phyloP scores from a whole-genome alignment of 1,140 invertebrate species.

The Orussus abietinus region DNA sequence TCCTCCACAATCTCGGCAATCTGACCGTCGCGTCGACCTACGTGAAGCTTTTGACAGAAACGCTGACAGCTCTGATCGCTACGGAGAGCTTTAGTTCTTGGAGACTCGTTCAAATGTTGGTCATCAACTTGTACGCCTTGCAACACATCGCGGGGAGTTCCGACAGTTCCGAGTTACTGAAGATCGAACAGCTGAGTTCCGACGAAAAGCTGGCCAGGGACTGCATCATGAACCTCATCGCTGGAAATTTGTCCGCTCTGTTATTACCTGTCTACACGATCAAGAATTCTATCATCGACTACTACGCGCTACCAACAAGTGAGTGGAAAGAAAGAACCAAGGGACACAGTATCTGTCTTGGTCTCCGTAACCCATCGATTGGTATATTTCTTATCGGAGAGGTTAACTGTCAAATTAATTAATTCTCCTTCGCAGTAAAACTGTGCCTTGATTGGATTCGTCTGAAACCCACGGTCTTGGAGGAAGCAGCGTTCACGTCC shows the following conservation, averaged over 20 bases:
- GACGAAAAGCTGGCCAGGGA: constrained; percentile 57
- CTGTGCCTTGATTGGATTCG: constrained; percentile 70
- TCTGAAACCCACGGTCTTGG: constrained; percentile 57
- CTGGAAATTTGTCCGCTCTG: constrained; percentile 66
- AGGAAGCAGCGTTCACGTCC: constrained; percentile 59
- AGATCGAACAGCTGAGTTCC: constrained; percentile 49
- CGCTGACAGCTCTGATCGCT: constrained; percentile 69
- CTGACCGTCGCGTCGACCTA: constrained; percentile 58
- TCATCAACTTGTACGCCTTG: constrained; percentile 72
- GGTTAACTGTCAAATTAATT: constrained; percentile 4
- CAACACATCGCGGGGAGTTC: constrained; percentile 55
- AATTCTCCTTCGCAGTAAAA: constrained; percentile 61
- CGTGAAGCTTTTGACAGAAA: constrained; percentile 62
- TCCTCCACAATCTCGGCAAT: constrained; percentile 60
- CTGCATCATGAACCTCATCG: constrained; percentile 63
- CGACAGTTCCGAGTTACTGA: constrained; percentile 34
- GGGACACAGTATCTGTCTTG: too few species aligned
- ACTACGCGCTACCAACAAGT: constrained; percentile 69
- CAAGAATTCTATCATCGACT: constrained; percentile 61
- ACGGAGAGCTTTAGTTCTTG: constrained; percentile 72
- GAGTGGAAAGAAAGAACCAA: too few species aligned
- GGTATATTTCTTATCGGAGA: constrained; percentile 11
- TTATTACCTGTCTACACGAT: constrained; percentile 68
- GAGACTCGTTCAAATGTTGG: constrained; percentile 71
- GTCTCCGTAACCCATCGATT: too few species aligned